Evolutionary conservation across 2,888 invertebrate species (phyloP).

Genomic region (Dicyrtomina minuta): DNA sequence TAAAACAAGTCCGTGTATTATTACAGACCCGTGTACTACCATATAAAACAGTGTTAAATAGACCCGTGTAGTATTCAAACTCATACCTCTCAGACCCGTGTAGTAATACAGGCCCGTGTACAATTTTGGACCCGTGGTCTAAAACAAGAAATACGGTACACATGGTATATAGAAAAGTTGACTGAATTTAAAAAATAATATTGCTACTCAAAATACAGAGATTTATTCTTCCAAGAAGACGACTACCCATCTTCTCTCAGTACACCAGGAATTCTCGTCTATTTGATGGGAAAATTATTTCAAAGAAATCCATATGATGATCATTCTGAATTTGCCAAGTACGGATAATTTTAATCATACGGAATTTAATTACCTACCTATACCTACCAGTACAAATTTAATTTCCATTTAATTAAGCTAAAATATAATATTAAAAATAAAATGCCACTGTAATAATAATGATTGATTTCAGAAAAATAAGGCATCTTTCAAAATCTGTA

Average conservation of each 20-base stretch:
- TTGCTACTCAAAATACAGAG: neutral
- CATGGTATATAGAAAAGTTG: neutral
- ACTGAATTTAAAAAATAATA: neutral
- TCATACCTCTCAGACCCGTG: too few species aligned
- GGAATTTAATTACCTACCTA: neutral
- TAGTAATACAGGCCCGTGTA: too few species aligned
- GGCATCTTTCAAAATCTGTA: constrained; percentile 17
- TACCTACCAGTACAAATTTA: too few species aligned
- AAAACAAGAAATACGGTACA: too few species aligned
- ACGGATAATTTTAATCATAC: neutral
- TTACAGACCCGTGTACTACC: too few species aligned
- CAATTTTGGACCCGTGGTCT: too few species aligned
- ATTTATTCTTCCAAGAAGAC: constrained; percentile 27
- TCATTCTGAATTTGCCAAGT: neutral
- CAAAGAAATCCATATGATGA: neutral
- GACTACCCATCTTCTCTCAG: constrained; percentile 10
- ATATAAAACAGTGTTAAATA: too few species aligned
- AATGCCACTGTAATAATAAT: neutral
- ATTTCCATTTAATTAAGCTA: too few species aligned
- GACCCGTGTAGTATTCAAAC: too few species aligned
- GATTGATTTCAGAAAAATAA: constrained; percentile 16
- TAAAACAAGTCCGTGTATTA: too few species aligned
- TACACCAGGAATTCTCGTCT: constrained; percentile 20
- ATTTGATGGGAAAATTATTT: constrained; percentile 12
- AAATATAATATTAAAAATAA: too few species aligned